Conservation (phyloP, 2,888 invertebrate genomes). For the Griposia aprilina region DNA sequence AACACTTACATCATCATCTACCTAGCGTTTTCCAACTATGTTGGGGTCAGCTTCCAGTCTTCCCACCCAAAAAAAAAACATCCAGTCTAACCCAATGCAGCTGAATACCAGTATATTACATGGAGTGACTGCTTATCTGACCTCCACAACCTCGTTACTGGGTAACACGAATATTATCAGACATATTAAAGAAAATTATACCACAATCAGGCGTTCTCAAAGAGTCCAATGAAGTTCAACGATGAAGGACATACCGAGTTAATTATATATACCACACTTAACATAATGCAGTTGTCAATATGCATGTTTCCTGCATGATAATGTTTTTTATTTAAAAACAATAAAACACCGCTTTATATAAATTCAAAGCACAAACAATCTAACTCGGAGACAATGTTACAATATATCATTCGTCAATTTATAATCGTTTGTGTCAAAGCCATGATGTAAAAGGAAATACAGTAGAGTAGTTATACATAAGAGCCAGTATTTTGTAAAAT, state of each 20-base stretch:
- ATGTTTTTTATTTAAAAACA: slow-evolving; percentile 27
- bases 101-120: too few relatives aligned
- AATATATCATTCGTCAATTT: slow-evolving; percentile 43
- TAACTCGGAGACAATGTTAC: slow-evolving; percentile 49
- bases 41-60: too few relatives aligned
- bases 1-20: neutral
- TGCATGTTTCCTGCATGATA: slow-evolving; percentile 26
- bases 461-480: neutral
- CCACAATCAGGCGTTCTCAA: neutral
- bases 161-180: too few relatives aligned
- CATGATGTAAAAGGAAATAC: neutral
- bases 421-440: slow-evolving; percentile 19
- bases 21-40: too few relatives aligned
- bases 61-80: too few relatives aligned
- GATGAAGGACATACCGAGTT: neutral
- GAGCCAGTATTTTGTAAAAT: neutral
- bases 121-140: too few relatives aligned
- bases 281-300: slow-evolving; percentile 30
- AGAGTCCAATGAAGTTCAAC: neutral
- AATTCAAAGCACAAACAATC: slow-evolving; percentile 53
- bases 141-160: too few relatives aligned
- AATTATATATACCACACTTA: slow-evolving; percentile 2
- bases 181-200: neutral
- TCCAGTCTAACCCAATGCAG: too few relatives aligned
- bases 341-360: slow-evolving; percentile 43